phyloP scores from a whole-genome alignment of 2,888 invertebrate genomes.

The Aporophyla lueneburgensis region DNA sequence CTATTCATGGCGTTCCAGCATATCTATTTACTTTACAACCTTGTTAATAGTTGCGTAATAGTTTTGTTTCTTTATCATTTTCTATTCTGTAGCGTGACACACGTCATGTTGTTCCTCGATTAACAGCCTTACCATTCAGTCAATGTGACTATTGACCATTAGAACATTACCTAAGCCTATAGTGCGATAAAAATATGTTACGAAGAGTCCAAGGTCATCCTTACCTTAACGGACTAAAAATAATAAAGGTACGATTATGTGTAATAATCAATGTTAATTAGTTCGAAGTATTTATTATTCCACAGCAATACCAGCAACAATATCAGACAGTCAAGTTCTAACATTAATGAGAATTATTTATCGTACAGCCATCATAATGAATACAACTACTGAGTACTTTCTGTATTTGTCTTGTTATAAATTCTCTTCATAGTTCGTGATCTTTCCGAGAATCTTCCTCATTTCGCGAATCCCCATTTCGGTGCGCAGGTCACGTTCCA shows the following conservation, averaged over 20 bases:
- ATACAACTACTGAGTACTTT: constrained; percentile 27
- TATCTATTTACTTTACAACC: constrained; percentile 70
- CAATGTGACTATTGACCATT: constrained; percentile 65
- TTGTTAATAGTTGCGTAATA: constrained; percentile 76
- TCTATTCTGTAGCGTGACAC: constrained; percentile 78
- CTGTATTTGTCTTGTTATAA: constrained; percentile 32
- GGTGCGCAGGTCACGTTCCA: constrained; percentile 55
- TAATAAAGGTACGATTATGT: constrained; percentile 48
- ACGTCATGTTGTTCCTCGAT: constrained; percentile 74
- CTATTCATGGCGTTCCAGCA: constrained; percentile 61
- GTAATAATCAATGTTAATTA: constrained; percentile 60
- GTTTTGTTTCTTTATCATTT: constrained; percentile 76
- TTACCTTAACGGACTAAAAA: constrained; percentile 59
- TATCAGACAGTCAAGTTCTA: constrained; percentile 30
- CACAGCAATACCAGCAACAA: constrained; percentile 32
- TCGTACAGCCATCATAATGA: constrained; percentile 20
- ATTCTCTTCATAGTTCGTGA: constrained; percentile 38
- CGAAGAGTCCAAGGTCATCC: constrained; percentile 65
- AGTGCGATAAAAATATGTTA: constrained; percentile 70
- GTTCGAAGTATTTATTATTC: constrained; percentile 53
- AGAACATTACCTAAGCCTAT: constrained; percentile 65
- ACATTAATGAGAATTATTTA: constrained; percentile 36
- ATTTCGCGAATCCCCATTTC: constrained; percentile 44
- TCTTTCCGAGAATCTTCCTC: constrained; percentile 60
- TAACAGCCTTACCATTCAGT: constrained; percentile 65